phyloP scores from a whole-genome alignment of 2,797 vertebrate species.

The Brotogeris chrysoptera region DNA sequence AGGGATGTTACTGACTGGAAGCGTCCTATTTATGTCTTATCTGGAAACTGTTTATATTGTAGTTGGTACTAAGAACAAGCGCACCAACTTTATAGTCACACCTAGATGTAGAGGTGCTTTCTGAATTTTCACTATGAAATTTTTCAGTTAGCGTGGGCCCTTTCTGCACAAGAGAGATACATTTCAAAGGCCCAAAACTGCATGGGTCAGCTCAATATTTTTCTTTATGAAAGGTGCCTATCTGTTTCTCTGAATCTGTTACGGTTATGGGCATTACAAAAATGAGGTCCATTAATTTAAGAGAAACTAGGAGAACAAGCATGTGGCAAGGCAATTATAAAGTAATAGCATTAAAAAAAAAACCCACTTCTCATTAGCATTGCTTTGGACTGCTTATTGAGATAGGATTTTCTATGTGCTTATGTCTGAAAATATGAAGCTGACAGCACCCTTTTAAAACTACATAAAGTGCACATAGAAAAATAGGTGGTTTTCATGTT shows the following conservation, averaged over 20 bases:
- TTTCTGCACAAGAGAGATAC: not conserved
- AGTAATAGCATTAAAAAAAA: not conserved
- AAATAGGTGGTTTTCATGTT: not conserved
- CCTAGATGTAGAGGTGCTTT: not conserved
- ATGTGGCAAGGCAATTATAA: not conserved
- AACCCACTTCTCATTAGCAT: fast-evolving
- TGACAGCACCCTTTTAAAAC: not conserved
- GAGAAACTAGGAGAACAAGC: not conserved
- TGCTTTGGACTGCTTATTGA: not conserved
- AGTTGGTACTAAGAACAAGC: not conserved
- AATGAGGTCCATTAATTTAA: not conserved
- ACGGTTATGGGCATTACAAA: not conserved
- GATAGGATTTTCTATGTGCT: not conserved
- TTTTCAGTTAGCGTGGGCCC: not conserved
- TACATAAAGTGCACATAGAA: not conserved
- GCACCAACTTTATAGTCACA: not conserved
- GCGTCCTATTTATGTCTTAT: not conserved
- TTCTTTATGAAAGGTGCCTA: not conserved
- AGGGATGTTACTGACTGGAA: not conserved
- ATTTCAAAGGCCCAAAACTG: not conserved
- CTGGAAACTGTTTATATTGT: not conserved
- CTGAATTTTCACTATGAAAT: not conserved
- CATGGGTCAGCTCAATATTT: not conserved
- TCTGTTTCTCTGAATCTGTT: not conserved
- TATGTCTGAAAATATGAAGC: not conserved